These are phyloP conservation scores for Kryptopterus vitreolus DNA, from an alignment of 2,797 vertebrate species.

Conservation along the genomic window DNA sequence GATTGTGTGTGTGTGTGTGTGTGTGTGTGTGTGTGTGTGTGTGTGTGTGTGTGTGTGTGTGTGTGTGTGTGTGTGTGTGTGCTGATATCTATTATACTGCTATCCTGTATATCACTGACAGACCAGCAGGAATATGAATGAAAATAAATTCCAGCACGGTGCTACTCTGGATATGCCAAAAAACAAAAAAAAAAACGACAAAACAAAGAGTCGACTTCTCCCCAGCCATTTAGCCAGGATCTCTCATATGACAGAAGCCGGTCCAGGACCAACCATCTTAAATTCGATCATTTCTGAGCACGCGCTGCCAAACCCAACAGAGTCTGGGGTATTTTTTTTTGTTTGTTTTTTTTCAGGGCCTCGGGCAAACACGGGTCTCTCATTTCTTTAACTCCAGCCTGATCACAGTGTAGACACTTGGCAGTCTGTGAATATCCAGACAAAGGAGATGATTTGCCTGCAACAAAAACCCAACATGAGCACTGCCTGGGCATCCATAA, in stretches of 20 bases:
- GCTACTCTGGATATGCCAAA: not conserved
- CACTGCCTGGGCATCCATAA: slow-evolving; percentile 25
- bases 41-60: not conserved
- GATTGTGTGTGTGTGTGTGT: not conserved
- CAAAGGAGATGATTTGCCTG: slow-evolving; percentile 36
- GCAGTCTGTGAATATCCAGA: slow-evolving; percentile 41
- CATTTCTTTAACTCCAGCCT: slow-evolving; percentile 48
- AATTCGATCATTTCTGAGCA: slow-evolving; percentile 45
- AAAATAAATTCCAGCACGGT: not conserved
- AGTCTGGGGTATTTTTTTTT: too few relatives aligned
- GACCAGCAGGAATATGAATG: not conserved
- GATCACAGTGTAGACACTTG: slow-evolving; percentile 34
- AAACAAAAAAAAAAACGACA: not conserved
- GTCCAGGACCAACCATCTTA: slow-evolving; percentile 39
- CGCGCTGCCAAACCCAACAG: slow-evolving; percentile 49
- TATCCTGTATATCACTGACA: not conserved
- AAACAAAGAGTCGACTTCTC: slow-evolving; percentile 1
- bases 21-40: not conserved
- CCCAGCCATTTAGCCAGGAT: not conserved
- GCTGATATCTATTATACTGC: not conserved
- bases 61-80: not conserved
- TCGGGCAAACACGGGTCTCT: slow-evolving; percentile 44
- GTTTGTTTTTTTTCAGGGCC: slow-evolving; percentile 26
- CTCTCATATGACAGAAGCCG: slow-evolving; percentile 29
- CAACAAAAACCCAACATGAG: slow-evolving; percentile 28